phyloP scores from a whole-genome alignment of 23 tunicate genomes.

The Ciona savignyi region DNA sequence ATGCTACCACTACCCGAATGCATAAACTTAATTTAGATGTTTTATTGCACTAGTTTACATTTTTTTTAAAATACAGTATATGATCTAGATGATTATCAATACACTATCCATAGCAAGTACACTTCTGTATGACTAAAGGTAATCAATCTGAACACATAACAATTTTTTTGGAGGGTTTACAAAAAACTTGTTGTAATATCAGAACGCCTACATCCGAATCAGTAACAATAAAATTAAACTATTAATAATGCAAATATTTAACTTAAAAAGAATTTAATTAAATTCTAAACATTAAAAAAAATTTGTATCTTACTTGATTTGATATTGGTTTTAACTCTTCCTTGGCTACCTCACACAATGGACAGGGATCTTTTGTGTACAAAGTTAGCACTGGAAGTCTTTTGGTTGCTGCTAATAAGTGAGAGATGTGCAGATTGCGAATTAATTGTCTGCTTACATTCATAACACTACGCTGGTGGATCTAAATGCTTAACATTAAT shows the following conservation, averaged over 20 bases:
- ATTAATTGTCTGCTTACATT: neutral
- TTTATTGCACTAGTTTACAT: no score
- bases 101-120: no score
- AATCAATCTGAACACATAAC: neutral
- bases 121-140: neutral
- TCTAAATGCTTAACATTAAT: no score
- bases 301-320: conserved; percentile 21
- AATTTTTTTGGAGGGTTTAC: neutral
- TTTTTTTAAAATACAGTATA: no score
- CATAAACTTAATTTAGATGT: no score
- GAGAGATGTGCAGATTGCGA: neutral
- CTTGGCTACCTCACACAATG: conserved; percentile 77
- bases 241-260: no score
- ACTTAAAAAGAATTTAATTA: no score
- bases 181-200: no score
- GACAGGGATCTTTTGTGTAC: conserved; percentile 73
- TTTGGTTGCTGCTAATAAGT: neutral
- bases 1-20: no score
- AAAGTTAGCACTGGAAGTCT: conserved; percentile 60
- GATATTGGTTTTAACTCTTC: conserved; percentile 15
- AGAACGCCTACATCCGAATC: no score
- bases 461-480: neutral
- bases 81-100: no score
- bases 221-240: no score
- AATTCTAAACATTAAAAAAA: neutral